Evolutionary conservation across 2,113 vertebrate genomes (phyloP).

Genomic region (Toxotes jaculatrix): DNA sequence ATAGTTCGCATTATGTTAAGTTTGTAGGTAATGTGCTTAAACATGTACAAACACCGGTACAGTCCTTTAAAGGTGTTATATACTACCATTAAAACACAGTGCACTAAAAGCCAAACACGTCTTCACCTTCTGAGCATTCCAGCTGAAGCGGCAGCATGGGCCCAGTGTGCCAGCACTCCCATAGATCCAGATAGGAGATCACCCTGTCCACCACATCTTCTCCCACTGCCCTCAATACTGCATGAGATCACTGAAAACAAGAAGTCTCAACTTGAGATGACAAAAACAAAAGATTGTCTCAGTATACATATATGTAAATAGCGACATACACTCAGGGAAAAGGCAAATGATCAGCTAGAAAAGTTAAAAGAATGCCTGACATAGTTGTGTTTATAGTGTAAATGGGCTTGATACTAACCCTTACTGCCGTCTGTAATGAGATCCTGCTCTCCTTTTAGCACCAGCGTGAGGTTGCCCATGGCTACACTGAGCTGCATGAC

Average conservation of each 20-base stretch:
- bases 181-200: constrained; percentile 95
- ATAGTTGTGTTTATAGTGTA: background rate
- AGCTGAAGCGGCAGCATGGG: constrained; percentile 85
- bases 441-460: constrained; percentile 94
- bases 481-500: constrained; percentile 91
- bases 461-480: constrained; percentile 94
- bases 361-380: background rate
- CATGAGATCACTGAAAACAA: constrained; percentile 88
- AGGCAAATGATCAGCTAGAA: background rate
- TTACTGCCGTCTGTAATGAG: constrained; percentile 93
- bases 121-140: constrained; percentile 88
- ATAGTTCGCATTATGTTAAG: background rate
- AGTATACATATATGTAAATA: background rate
- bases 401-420: constrained; percentile 82
- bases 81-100: background rate
- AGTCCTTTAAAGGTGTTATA: background rate
- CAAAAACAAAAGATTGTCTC: background rate
- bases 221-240: constrained; percentile 90
- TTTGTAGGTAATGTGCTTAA: background rate
- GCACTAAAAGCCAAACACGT: background rate
- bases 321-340: background rate
- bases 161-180: constrained; percentile 95
- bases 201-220: constrained; percentile 96
- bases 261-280: background rate
- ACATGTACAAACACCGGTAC: background rate